phyloP scores from a whole-genome alignment of 2,888 invertebrate species.

The Drepanosiphum platanoidis region DNA sequence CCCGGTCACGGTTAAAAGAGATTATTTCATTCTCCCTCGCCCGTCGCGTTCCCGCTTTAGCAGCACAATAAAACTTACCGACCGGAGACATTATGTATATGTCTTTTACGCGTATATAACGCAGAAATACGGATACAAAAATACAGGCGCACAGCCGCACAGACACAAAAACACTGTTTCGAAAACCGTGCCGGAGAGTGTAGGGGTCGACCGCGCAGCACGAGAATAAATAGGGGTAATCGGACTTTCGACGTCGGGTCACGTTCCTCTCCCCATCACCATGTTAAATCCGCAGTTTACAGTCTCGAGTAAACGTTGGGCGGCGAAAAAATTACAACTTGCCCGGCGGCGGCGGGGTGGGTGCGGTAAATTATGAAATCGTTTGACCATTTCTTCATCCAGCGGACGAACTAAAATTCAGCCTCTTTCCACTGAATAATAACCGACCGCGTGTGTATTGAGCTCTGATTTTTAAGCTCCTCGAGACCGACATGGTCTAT shows the following conservation, averaged over 20 bases:
- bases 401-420: not conserved
- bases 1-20: constrained; percentile 31
- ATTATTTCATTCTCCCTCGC: constrained; percentile 1
- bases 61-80: constrained; percentile 23
- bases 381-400: not conserved
- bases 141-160: not conserved
- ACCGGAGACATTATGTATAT: constrained; percentile 21
- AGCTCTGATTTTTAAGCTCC: not conserved
- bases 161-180: not conserved
- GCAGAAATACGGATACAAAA: not conserved
- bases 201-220: not conserved
- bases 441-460: not conserved
- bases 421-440: not conserved
- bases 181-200: not conserved
- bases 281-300: constrained; percentile 12
- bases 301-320: not conserved
- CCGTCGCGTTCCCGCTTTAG: not conserved
- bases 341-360: not conserved
- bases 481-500: too few relatives aligned
- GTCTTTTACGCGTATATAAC: not conserved
- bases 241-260: constrained; percentile 32
- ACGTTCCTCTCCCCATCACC: not conserved
- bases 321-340: not conserved
- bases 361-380: constrained; percentile 7
- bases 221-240: constrained; percentile 31